Evolutionary conservation across 2,797 vertebrate genomes (phyloP), one percentile per base, ranked within the genome.

Genomic region (Spinus pinus): DNA sequence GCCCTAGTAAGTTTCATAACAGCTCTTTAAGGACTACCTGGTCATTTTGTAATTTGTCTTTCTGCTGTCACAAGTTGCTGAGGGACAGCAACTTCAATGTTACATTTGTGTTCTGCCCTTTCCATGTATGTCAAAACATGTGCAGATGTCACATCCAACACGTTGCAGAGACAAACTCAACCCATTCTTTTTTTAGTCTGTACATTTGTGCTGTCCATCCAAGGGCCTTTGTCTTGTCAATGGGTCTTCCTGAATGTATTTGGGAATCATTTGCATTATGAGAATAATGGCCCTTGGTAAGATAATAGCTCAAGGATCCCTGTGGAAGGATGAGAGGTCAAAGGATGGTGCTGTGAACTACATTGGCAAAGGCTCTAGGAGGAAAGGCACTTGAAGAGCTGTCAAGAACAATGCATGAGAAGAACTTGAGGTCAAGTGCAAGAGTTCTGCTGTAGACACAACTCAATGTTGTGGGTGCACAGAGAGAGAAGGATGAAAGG

Each of bases 161-260:
- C 0, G 0, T 27, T 53, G 20, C 13, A 51, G 16, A 47, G 37
- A 3, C 6, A 6, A 2, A 1, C 9, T 51, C 42, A 39, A 17
- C 28, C 9, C 7, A 1, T 33, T 7, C 4, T 2, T 62, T 14
- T 53, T 71, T 53, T 30, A 37, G 7, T 18, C 12, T 57, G 19
- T 54, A 5, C 2, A 0, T 57, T 61, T 46, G 7, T 31, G 13
- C 4, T 39, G 1, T 27, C 14, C 3, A 6, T 69, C 8, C 21
- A 41, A 79, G 28, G 24, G 23, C 25, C 31, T 80, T 69, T 64
- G 22, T 33, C 33, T 82, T 82, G 84, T 27, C 7, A 5, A 0
- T 56, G 7, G 16, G 15, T 60, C 44, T 8, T 60, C 37, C 4
- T n/a, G 53, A 60, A 23, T 3, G 2, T 42, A 24, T 57, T 54